Base-by-base conservation (phyloP, 2,888 invertebrate species). In the Rapana venosa region DNA sequence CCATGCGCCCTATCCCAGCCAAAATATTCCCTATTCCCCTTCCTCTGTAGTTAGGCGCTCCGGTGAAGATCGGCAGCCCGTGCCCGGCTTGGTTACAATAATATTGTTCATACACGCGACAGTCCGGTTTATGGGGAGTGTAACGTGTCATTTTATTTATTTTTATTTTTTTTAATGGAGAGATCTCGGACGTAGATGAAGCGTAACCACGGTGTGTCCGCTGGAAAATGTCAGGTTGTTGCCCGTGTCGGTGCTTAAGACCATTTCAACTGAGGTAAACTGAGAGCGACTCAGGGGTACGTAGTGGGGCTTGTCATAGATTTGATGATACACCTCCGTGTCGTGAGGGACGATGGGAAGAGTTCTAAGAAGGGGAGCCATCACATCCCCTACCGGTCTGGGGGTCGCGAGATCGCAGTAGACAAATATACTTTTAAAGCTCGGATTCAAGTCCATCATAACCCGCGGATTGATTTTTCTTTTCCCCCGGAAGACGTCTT, bases 251-350 rank as follows among this genome's bases (percentile, higher is more conserved):
- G 77, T 77, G 26, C 8, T 77, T 77, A 30, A 77, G 32, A 74
- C 30, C 30, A 77, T 77, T n/a, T 30, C 32, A 8, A 77, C 30
- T 11, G 77, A 30, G 26, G 15, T 77, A 32, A 77, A 77, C 32
- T 77, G 77, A 77, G 11, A 77, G 0, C 77, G 30, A 77, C 77
- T 77, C 13, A 77, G 32, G 32, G 77, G 84, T 26, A 84, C 13
- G 58, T 84, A 84, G 22, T 84, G 84, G 13, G 84, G 56, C 26
- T 84, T 84, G 15, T 36, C 84, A 56, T 58, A 84, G n/a, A 84
- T 84, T 26, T 56, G 84, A 32, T 30, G 77, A 77, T 32, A 30
- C 77, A 32, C 32, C 32, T 77, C 77, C 6, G 5, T 6, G 15
- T 30, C 0, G 11, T 77, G 30, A 8, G n/a, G 13, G 20, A 77